Evolutionary conservation across 2,888 invertebrate genomes (phyloP).

Genomic region (Onthophagus sagittarius): DNA sequence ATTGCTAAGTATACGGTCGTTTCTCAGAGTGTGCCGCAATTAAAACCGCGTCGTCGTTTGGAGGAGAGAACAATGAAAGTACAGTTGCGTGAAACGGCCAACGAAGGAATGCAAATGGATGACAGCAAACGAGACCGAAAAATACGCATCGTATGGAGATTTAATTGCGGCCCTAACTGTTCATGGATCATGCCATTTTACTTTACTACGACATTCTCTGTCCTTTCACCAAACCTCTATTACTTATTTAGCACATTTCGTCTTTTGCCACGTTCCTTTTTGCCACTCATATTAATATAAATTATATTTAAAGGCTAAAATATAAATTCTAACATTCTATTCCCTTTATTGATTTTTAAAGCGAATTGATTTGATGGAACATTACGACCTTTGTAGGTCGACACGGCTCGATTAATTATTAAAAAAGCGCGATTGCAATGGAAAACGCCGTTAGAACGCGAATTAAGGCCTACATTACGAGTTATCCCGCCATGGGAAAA

Average conservation of each 20-base stretch:
- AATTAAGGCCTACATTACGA: background rate
- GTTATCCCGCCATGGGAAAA: background rate
- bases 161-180: constrained; percentile 12
- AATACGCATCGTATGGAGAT: constrained; percentile 2
- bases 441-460: background rate
- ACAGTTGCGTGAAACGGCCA: constrained; percentile 1
- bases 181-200: background rate
- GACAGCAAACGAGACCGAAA: constrained; percentile 4
- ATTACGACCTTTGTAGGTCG: background rate
- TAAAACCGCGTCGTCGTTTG: background rate
- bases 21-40: background rate
- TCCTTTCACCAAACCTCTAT: background rate
- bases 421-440: background rate
- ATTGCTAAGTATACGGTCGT: background rate
- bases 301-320: no score
- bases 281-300: background rate
- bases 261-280: background rate
- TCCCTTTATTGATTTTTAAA: background rate
- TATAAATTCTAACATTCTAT: no score
- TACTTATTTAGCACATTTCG: background rate
- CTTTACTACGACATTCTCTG: background rate
- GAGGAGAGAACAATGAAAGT: constrained; percentile 2
- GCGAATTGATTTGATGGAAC: background rate
- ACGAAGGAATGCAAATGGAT: constrained; percentile 6
- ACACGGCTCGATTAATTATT: background rate